Conservation (phyloP, 2,113 vertebrate genomes). For the Odocoileus virginianus region DNA sequence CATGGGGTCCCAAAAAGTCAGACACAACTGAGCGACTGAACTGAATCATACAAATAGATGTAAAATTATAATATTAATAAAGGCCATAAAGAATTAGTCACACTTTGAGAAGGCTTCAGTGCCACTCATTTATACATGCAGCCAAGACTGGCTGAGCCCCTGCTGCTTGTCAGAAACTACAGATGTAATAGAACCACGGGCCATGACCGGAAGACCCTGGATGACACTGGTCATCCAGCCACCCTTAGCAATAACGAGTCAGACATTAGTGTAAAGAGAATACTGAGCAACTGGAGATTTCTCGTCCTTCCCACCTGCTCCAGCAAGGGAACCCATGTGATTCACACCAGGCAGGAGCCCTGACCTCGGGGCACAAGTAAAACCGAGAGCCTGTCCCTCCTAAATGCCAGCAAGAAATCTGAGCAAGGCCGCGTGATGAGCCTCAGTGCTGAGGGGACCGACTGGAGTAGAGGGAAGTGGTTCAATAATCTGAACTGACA, state of each 20-base stretch:
- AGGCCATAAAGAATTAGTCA: not conserved
- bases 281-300: not conserved
- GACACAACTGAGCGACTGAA: not conserved
- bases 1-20: not conserved
- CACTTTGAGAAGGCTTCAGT: not conserved
- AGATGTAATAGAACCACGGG: not conserved
- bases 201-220: not conserved
- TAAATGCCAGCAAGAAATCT: not conserved
- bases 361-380: not conserved
- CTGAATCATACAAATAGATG: not conserved
- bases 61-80: not conserved
- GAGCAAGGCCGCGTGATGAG: not conserved
- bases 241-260: not conserved
- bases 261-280: not conserved
- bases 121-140: not conserved
- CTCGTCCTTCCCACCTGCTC: not conserved
- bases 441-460: not conserved
- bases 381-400: not conserved
- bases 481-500: not conserved
- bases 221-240: not conserved
- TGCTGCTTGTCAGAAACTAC: not conserved
- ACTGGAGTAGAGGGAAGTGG: not conserved
- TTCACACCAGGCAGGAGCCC: not conserved
- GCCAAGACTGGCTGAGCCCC: not conserved
- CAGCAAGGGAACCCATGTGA: not conserved